Evolutionary conservation across 2,113 vertebrate species (phyloP).

Genomic region (Eubucco bourcierii): DNA sequence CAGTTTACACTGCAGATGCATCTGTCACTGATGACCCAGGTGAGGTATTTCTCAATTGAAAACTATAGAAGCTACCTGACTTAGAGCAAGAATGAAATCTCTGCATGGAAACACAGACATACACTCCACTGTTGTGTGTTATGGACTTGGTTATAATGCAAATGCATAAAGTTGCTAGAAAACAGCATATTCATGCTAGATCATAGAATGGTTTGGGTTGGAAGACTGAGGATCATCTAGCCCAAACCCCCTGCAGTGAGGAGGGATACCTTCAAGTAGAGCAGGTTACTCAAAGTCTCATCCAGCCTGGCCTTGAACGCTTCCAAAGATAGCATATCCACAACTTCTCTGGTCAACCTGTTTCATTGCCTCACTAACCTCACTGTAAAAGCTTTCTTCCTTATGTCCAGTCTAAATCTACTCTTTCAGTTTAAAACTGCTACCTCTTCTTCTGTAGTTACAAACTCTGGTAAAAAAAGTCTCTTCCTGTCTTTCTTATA

Average conservation of each 20-base stretch:
- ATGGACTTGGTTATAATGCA: neutral
- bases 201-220: neutral
- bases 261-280: neutral
- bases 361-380: neutral
- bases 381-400: neutral
- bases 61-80: neutral
- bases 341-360: neutral
- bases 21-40: neutral
- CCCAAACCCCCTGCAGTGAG: neutral
- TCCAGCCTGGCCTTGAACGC: neutral
- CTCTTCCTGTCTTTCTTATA: neutral
- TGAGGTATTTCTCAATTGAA: neutral
- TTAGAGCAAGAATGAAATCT: neutral
- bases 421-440: neutral
- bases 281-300: neutral
- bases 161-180: neutral
- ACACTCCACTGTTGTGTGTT: neutral
- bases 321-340: neutral
- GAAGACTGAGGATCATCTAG: neutral
- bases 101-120: neutral
- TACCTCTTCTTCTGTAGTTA: neutral
- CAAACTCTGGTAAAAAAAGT: rapidly evolving
- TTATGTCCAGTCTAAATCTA: neutral
- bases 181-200: neutral
- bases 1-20: neutral